Percentiles rank a stretch among this genome's conserved stretches.
These are phyloP conservation scores for Etheostoma spectabile DNA, from an alignment of 2,113 vertebrate genomes.

Conservation along the genomic window DNA sequence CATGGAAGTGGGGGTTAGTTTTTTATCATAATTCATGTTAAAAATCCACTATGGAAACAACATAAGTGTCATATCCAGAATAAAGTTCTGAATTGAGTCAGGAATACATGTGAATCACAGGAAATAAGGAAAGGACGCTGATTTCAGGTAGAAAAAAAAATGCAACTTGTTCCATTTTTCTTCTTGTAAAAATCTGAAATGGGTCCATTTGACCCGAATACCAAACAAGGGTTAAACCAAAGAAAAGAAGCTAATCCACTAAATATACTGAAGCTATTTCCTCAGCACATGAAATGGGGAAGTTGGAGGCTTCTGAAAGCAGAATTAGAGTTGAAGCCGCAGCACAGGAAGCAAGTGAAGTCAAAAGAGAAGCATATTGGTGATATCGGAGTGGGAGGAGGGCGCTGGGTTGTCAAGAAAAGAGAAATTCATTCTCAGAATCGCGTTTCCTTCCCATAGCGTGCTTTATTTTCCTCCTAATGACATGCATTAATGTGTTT, in stretches of 20 bases:
- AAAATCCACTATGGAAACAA: no score
- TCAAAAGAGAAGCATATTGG: conserved; percentile 79
- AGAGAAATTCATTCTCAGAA: conserved; percentile 2
- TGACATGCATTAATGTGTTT: not conserved
- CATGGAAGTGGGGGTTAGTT: no score
- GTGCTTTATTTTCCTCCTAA: not conserved
- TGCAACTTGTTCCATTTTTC: no score
- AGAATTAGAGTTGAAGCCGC: conserved; percentile 78
- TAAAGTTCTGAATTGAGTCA: no score
- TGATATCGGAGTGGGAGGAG: conserved; percentile 67
- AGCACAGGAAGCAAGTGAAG: conserved; percentile 82
- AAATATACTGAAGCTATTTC: conserved; percentile 19
- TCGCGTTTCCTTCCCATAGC: not conserved
- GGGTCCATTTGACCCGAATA: no score
- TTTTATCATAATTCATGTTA: no score
- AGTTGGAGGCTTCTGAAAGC: conserved; percentile 76
- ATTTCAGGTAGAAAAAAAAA: no score
- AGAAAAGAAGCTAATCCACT: not conserved
- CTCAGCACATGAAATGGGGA: conserved; percentile 55
- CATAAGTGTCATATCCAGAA: no score
- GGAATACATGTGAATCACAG: no score
- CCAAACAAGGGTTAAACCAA: no score
- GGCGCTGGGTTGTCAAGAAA: conserved; percentile 13
- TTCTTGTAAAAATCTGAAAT: no score
- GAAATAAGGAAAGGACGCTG: no score